Base-by-base conservation (phyloP, 2,797 vertebrate genomes). In the Schizopygopsis pylzovi region DNA sequence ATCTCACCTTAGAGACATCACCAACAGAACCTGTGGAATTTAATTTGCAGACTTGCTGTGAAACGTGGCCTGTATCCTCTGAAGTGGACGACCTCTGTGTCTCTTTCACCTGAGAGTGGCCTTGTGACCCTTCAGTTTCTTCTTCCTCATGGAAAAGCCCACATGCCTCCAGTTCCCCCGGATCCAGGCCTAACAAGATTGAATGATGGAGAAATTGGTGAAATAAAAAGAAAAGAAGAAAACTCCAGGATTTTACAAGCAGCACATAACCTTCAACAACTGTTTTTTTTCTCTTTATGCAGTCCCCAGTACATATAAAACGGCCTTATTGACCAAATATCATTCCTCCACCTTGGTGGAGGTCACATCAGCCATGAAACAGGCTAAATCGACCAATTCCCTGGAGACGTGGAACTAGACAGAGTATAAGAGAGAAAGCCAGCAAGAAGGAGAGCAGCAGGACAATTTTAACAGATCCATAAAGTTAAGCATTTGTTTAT, bases 401-500 rank as follows among this genome's bases (percentile, higher is more conserved):
- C 77, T 4, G 3, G 49, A 59, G 83, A 71, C 12, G 22, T 61
- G 59, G 39, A 84, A 47, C 54, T 10, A 61, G 28, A 88, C 43
- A 52, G 41, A 68, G 9, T 16, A 43, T 18, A 39, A 68, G 68
- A 28, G 22, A 61, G 76, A 67, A 41, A 80, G 43, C 83, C 45
- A 84, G 49, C 3, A 1, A 81, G 18, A 72, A 43, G 41, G 15
- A 88, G 41, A 86, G 76, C 85, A 85, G 77, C 84, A 79, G 81
- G 54, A 86, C 63, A 41, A 49, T 81, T 79, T 87, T 87, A 89
- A 88, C 73, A 87, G 82, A 83, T 79, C 77, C 71, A 82, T 86
- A 88, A 89, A 89, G 85, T 84, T 76, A 85, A 89, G 76, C 76
- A 86, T 89, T 87, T 88, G 87, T 88, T 91, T 89, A 88, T 90